These are phyloP conservation scores for Ormia ochracea DNA, from an alignment of 2,888 invertebrate species.

Conservation along the genomic window DNA sequence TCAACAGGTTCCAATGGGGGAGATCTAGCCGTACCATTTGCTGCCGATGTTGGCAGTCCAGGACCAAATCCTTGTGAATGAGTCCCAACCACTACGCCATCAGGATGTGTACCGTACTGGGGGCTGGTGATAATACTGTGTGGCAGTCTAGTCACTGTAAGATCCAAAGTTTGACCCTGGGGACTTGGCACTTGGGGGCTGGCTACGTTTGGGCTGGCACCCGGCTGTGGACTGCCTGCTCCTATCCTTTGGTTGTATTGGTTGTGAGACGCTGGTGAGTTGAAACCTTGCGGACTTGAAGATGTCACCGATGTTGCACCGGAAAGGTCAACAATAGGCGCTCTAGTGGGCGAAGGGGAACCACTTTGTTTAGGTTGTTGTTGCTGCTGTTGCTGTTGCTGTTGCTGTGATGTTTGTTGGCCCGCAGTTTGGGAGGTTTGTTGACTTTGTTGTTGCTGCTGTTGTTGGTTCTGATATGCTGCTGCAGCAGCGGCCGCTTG, in stretches of 20 bases:
- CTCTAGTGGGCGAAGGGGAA: slow-evolving; percentile 80
- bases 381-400: slow-evolving; percentile 70
- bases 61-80: slow-evolving; percentile 80
- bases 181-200: slow-evolving; percentile 94
- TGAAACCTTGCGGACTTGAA: slow-evolving; percentile 86
- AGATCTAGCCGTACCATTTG: slow-evolving; percentile 78
- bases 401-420: slow-evolving; percentile 66
- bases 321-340: slow-evolving; percentile 89
- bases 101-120: slow-evolving; percentile 78
- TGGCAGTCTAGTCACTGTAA: slow-evolving; percentile 90
- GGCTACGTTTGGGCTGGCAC: slow-evolving; percentile 89
- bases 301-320: slow-evolving; percentile 88
- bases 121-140: slow-evolving; percentile 82
- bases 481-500: slow-evolving; percentile 76
- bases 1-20: slow-evolving; percentile 86
- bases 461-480: slow-evolving; percentile 73
- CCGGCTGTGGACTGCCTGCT: slow-evolving; percentile 87
- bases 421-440: slow-evolving; percentile 66
- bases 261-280: slow-evolving; percentile 74
- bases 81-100: slow-evolving; percentile 74
- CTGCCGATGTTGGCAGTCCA: slow-evolving; percentile 70
- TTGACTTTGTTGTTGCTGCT: slow-evolving; percentile 69
- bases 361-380: slow-evolving; percentile 78
- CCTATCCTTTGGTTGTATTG: slow-evolving; percentile 77
- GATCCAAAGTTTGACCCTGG: slow-evolving; percentile 92